These are phyloP conservation scores for Butorides virescens DNA, from an alignment of 2,113 vertebrate genomes.

Conservation along the genomic window DNA sequence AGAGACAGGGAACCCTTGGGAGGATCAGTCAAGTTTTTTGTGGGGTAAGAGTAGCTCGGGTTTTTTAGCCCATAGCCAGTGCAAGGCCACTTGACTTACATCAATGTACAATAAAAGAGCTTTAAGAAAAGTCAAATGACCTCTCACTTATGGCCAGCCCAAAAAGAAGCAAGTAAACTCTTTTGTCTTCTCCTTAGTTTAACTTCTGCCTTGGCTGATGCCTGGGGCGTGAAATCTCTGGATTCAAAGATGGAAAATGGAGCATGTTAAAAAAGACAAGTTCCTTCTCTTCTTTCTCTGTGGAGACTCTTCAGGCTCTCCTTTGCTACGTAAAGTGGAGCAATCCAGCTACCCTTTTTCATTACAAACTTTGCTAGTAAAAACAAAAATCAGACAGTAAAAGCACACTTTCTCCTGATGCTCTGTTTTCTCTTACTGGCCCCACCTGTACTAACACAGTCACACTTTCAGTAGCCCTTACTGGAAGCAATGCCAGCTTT, in stretches of 20 bases:
- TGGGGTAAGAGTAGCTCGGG: neutral
- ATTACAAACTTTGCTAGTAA: neutral
- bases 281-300: neutral
- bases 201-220: neutral
- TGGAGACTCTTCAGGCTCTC: neutral
- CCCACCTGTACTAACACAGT: slow-evolving; percentile 49
- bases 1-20: neutral
- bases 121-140: neutral
- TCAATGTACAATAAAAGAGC: neutral
- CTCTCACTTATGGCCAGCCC: neutral
- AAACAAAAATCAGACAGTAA: slow-evolving; percentile 20
- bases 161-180: neutral
- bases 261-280: neutral
- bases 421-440: slow-evolving; percentile 27
- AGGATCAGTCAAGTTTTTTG: neutral
- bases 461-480: slow-evolving; percentile 50
- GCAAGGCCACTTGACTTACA: neutral
- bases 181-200: neutral
- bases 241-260: neutral
- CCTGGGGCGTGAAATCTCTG: neutral
- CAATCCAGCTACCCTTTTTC: neutral
- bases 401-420: slow-evolving; percentile 17
- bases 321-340: neutral
- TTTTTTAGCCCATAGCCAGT: neutral
- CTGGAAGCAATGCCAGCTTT: slow-evolving; percentile 53